phyloP scores from a whole-genome alignment of 1,140 invertebrate genomes.

The Lethocerus indicus region DNA sequence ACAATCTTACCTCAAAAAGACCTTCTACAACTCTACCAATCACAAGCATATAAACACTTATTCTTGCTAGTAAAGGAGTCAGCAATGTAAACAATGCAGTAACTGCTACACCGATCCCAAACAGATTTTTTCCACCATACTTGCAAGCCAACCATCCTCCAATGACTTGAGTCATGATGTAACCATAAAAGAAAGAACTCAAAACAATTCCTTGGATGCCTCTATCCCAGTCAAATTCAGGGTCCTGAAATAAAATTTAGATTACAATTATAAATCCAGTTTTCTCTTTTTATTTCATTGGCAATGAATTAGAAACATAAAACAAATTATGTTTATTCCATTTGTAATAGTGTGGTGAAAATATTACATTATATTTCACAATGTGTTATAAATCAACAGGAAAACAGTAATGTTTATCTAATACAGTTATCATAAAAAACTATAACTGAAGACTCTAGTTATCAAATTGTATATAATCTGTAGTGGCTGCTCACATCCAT shows the following conservation, averaged over 20 bases:
- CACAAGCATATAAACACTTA: constrained; percentile 23
- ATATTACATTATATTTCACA: too few relatives aligned
- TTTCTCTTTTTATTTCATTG: too few relatives aligned
- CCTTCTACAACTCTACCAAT: constrained; percentile 31
- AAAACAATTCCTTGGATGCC: constrained; percentile 62
- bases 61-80: constrained; percentile 14
- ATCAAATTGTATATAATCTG: too few relatives aligned
- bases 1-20: constrained; percentile 31
- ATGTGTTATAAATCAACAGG: too few relatives aligned
- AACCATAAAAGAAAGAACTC: constrained; percentile 77
- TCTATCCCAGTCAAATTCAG: constrained; percentile 44
- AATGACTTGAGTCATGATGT: constrained; percentile 51
- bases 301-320: too few relatives aligned
- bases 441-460: too few relatives aligned
- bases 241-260: constrained; percentile 11
- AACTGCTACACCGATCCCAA: constrained; percentile 36
- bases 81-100: constrained; percentile 33
- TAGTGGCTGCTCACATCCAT: too few relatives aligned
- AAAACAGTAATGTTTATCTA: too few relatives aligned
- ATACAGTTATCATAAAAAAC: too few relatives aligned
- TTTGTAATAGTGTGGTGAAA: too few relatives aligned
- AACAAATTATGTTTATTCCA: too few relatives aligned
- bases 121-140: constrained; percentile 36
- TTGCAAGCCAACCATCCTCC: constrained; percentile 46
- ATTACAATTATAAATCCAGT: too few relatives aligned